Conservation (phyloP, 2,888 invertebrate species). For the Callosobruchus maculatus region DNA sequence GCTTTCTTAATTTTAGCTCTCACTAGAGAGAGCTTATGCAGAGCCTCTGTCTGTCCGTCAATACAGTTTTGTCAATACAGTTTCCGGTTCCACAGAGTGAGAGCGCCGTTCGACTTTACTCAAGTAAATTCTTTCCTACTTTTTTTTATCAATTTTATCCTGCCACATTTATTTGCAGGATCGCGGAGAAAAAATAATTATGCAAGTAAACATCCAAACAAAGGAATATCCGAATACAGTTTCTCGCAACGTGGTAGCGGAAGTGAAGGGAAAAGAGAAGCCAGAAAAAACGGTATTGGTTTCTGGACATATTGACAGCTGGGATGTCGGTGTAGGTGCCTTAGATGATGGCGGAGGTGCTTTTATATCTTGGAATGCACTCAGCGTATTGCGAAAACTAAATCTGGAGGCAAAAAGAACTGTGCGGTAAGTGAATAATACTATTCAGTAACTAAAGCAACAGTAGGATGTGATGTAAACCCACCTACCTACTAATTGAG, state of each 20-base stretch:
- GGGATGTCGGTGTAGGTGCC: slow-evolving; percentile 84
- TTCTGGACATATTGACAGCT: slow-evolving; percentile 82
- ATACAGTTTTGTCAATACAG: no score
- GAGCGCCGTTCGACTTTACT: no score
- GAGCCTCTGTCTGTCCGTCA: no score
- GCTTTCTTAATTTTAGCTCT: no score
- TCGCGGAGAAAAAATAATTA: slow-evolving; percentile 45
- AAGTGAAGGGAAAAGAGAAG: slow-evolving; percentile 56
- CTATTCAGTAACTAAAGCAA: no score
- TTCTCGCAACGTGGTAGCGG: slow-evolving; percentile 72
- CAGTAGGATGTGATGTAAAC: no score
- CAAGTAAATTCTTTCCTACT: no score
- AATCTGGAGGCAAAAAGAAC: slow-evolving; percentile 68
- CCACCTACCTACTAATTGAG: no score
- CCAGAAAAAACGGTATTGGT: slow-evolving; percentile 65
- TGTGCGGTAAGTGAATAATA: slow-evolving; percentile 54
- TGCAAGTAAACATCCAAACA: slow-evolving; percentile 66
- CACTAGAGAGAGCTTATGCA: no score
- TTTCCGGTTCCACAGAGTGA: no score
- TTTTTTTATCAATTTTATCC: no score
- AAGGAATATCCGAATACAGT: slow-evolving; percentile 52
- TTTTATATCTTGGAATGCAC: slow-evolving; percentile 73
- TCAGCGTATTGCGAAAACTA: slow-evolving; percentile 63
- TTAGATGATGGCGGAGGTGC: slow-evolving; percentile 85
- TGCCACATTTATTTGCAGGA: no score